Evolutionary conservation across 2,113 vertebrate species (phyloP).

Genomic region (Mirza zaza): DNA sequence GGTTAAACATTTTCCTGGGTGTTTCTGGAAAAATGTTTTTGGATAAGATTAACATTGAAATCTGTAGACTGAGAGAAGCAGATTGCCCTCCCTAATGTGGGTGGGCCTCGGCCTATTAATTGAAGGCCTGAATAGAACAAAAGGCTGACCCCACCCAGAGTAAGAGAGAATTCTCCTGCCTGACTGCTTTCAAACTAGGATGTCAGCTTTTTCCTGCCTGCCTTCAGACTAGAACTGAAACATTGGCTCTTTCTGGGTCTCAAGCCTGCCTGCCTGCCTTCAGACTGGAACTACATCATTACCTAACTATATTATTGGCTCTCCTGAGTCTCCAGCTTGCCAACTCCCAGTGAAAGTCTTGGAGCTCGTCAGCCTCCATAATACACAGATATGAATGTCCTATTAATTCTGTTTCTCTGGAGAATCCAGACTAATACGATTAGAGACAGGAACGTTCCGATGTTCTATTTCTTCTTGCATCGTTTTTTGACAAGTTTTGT

Average conservation of each 20-base stretch:
- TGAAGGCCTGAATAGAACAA: not conserved
- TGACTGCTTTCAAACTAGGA: not conserved
- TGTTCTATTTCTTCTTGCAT: not conserved
- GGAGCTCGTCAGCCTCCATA: not conserved
- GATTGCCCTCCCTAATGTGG: not conserved
- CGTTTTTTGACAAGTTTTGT: not conserved
- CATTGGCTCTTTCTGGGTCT: not conserved
- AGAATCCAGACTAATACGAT: not conserved
- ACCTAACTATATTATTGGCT: not conserved
- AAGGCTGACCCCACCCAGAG: not conserved
- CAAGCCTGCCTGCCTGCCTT: not conserved
- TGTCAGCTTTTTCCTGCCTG: not conserved
- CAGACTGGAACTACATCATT: not conserved
- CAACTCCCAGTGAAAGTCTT: not conserved
- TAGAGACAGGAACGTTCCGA: not conserved
- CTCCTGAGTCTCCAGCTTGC: not conserved
- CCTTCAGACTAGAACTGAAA: not conserved
- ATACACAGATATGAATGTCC: not conserved
- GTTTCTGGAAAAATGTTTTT: not conserved
- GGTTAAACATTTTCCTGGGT: not conserved
- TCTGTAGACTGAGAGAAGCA: not conserved
- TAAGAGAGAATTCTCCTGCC: not conserved
- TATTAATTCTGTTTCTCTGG: not conserved
- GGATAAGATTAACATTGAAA: not conserved
- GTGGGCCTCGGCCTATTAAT: not conserved